Base-by-base conservation (phyloP, 2,888 invertebrate species). In the Orchesellides sinensis region DNA sequence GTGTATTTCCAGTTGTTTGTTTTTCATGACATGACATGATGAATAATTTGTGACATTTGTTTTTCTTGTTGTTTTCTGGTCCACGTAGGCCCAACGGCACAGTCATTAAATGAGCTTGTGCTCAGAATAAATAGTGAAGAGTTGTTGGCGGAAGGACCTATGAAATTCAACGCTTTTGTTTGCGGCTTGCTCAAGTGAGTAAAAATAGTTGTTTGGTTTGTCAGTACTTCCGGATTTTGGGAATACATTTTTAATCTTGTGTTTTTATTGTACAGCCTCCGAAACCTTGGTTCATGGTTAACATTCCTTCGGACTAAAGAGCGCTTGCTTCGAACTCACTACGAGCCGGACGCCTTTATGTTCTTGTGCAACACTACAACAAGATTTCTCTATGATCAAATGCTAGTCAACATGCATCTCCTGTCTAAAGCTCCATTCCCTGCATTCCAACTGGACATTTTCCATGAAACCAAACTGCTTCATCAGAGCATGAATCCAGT, bases 261-360 rank as follows among this genome's bases (percentile, higher is more conserved):
- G 27, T 83, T 65, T 83, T 40, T 40, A 8, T 5, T 40, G 40
- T 90, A 77, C 91, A 95, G 95, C 90, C 93, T 96, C 74, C 93
- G 95, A 87, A 95, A 96, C n/a, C 92, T 97, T 87, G 96, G 96
- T 89, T 96, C 96, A 35, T 97, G 97, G 96, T 93, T 96, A 86
- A 95, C 95, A 78, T 96, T 96, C 89, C 92, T 97, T 70, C 93
- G 95, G 86, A 95, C 96, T 14, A 93, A 96, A 86, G 96, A 96
- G 90, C 94, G 94, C 19, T 93, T 96, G 19, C 91, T 96, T 68
- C 92, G 93, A 52, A 95, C 84, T 89, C 96, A 96, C 90, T 97
- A 96, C 90, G 93, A 92, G 3, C 92, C 93, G 8, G 94, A 94
- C 88, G 94, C 96, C 63, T 92, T 97, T 84, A 92, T 97, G 88